These are phyloP conservation scores for Sebastes wilsoni DNA, from an alignment of 2,797 vertebrate species.

Conservation along the genomic window DNA sequence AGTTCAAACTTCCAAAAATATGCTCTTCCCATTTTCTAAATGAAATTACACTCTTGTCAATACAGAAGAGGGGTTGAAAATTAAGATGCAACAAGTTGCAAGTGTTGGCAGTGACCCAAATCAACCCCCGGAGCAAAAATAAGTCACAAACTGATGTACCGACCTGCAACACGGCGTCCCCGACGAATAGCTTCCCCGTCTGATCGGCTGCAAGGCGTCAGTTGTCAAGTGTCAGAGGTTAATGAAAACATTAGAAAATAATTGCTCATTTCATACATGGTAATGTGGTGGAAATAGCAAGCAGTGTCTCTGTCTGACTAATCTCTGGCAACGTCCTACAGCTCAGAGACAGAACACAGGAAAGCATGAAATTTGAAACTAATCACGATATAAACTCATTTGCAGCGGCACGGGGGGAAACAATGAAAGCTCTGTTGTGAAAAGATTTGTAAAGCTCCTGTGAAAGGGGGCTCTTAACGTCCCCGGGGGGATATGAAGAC, in stretches of 20 bases:
- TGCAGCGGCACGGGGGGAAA: constrained; percentile 47
- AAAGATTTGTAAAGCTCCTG: constrained; percentile 36
- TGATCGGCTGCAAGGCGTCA: constrained; percentile 86
- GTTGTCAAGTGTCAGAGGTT: constrained; percentile 74
- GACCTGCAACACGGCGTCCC: constrained; percentile 93
- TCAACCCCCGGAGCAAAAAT: constrained; percentile 24
- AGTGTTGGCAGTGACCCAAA: constrained; percentile 35
- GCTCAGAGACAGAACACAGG: constrained; percentile 54
- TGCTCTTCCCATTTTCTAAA: constrained; percentile 9
- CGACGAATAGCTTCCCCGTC: constrained; percentile 93
- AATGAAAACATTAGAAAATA: constrained; percentile 79
- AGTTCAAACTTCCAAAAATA: constrained; percentile 15
- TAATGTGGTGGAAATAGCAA: constrained; percentile 72
- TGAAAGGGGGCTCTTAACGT: constrained; percentile 19
- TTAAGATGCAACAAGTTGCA: constrained; percentile 40
- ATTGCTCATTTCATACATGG: constrained; percentile 75
- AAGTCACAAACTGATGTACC: constrained; percentile 70
- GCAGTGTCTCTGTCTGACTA: constrained; percentile 62
- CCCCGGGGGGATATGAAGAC: constrained; percentile 22
- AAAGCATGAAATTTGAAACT: constrained; percentile 68
- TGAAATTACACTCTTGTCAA: constrained; percentile 49
- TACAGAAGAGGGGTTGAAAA: constrained; percentile 29
- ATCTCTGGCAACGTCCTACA: constrained; percentile 59
- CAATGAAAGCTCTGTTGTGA: constrained; percentile 44
- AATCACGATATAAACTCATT: constrained; percentile 68